These are phyloP conservation scores for Corythoichthys haematopterus DNA, from an alignment of 2,113 vertebrate genomes.

Conservation along the genomic window DNA sequence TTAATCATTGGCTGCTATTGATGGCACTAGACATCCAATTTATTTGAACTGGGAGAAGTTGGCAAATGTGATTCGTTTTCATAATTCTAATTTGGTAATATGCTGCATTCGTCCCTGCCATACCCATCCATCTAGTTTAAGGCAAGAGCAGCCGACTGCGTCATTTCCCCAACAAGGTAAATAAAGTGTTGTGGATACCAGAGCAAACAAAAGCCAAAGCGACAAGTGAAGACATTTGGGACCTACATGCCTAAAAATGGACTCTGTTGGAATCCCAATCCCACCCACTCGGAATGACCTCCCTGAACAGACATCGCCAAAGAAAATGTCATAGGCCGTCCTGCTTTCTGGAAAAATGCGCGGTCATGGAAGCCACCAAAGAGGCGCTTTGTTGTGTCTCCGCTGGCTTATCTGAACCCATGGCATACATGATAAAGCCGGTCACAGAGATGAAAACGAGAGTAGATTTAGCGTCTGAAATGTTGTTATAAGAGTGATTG, in stretches of 20 bases:
- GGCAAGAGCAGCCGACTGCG: neutral
- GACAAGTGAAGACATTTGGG: conserved; percentile 13
- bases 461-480: neutral
- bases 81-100: too few relatives aligned
- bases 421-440: conserved; percentile 1
- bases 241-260: conserved; percentile 47
- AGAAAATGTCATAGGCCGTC: conserved; percentile 18
- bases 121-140: conserved; percentile 18
- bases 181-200: conserved; percentile 11
- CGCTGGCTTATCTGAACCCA: neutral
- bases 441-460: conserved; percentile 2
- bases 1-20: too few relatives aligned
- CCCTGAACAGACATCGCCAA: conserved; percentile 8
- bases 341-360: conserved; percentile 6
- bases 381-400: neutral
- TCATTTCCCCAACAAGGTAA: conserved; percentile 24
- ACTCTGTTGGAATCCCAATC: conserved; percentile 35
- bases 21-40: too few relatives aligned
- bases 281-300: conserved; percentile 24
- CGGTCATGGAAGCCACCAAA: neutral
- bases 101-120: conserved; percentile 20
- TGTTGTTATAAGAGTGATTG: neutral
- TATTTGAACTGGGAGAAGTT: too few relatives aligned
- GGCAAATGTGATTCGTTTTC: too few relatives aligned
- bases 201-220: conserved; percentile 42